These are phyloP conservation scores for Diplolepis rosae DNA, from an alignment of 2,888 invertebrate species.

Conservation along the genomic window DNA sequence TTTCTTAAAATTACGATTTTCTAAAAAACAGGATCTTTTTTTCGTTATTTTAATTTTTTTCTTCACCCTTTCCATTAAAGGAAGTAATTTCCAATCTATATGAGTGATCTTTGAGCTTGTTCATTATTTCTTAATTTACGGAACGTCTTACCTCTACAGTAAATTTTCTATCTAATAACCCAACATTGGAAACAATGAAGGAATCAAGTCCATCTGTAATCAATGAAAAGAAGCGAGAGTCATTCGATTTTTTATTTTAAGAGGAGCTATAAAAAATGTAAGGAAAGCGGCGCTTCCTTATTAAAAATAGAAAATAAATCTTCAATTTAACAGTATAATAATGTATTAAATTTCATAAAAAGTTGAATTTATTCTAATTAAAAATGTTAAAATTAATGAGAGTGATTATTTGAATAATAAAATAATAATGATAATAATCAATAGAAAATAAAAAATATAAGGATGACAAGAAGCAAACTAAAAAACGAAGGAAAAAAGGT, in stretches of 20 bases:
- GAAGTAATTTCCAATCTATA: neutral
- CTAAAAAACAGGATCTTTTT: too few species aligned
- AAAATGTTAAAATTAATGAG: too few species aligned
- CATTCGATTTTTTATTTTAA: neutral
- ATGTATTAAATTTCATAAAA: too few species aligned
- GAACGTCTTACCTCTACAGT: neutral
- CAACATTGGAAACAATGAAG: slow-evolving; percentile 37
- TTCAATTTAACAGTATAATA: too few species aligned
- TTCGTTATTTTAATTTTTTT: too few species aligned
- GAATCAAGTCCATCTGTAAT: slow-evolving; percentile 60
- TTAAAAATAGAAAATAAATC: neutral
- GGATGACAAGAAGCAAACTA: neutral
- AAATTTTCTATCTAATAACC: neutral
- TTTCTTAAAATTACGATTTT: too few species aligned
- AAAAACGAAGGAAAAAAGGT: neutral
- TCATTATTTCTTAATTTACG: neutral
- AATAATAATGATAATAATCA: too few species aligned
- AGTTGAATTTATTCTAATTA: too few species aligned
- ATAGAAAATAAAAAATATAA: neutral
- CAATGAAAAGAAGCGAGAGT: neutral
- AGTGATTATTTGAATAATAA: too few species aligned
- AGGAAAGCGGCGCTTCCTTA: neutral
- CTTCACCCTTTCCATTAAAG: neutral
- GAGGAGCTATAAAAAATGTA: neutral
- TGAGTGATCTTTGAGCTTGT: neutral